Conservation (phyloP, 2,113 vertebrate genomes). For the Gavia stellata region DNA sequence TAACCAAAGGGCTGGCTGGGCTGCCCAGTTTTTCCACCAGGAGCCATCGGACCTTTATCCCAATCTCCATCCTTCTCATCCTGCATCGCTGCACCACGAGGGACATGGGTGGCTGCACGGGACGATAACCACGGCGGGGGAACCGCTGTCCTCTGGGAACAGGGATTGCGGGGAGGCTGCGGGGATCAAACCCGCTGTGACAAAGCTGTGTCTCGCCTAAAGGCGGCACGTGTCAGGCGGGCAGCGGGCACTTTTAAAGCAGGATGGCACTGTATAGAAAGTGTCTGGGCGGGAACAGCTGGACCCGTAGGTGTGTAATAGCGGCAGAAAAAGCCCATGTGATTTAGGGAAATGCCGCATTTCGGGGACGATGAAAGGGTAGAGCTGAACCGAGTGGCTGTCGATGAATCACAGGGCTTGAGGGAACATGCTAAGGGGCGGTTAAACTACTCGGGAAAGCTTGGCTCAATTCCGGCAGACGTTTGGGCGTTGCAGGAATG, state of each 20-base stretch:
- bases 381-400: neutral
- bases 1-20: neutral
- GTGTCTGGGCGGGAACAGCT: neutral
- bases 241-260: neutral
- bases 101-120: accelerated
- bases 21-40: neutral
- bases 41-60: neutral
- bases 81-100: neutral
- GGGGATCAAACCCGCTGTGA: accelerated
- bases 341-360: neutral
- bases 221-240: accelerated
- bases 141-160: neutral
- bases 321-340: neutral
- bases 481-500: neutral
- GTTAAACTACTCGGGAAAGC: neutral
- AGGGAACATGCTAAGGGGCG: neutral
- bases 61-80: neutral
- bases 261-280: neutral
- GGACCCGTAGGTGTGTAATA: neutral
- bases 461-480: neutral
- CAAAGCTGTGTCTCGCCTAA: neutral
- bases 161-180: accelerated
- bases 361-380: neutral
- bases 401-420: neutral
- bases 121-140: accelerated